Base-by-base conservation (phyloP, 1,140 invertebrate genomes). In the Zaprionus ornatus region DNA sequence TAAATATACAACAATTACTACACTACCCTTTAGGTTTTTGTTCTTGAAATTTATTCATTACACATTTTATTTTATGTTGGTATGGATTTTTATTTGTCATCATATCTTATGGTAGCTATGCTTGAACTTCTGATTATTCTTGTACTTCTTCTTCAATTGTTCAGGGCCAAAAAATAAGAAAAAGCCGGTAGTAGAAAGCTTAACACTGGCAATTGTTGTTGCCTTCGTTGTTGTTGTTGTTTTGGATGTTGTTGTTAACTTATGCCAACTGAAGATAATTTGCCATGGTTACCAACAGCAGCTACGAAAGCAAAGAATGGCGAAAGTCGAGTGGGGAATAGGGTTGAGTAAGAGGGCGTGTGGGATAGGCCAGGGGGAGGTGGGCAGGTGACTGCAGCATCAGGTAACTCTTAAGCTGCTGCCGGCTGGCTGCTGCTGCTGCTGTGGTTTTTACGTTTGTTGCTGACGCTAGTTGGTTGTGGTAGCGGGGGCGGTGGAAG, bases 191-290 rank as follows among this genome's bases (percentile, higher is more conserved):
- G 55, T 23, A 65, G 69, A 37, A 37, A 63, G 57, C 45, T 74
- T 48, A 65, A 37, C 40, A 56, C 72, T 70, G 65, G 55, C 50
- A 70, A 64, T 69, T 77, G 48, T 61, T 50, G 55, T 60, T 70
- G 35, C 35, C 35, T 5, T 15, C 35, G 13, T n/a, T 37, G 62
- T 60, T 71, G 70, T 37, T 60, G 62, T 59, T 75, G 74, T 45
- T 74, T 59, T 21, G 64, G 40, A 21, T 73, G 48, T 62, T 71
- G 74, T 78, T 86, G 79, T 86, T 86, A 87, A 86, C 82, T 86
- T 86, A 86, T 86, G 83, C 79, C 82, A 86, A 79, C 83, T 79
- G 77, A 87, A 87, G 82, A 86, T 86, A 86, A 87, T 86, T 86
- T 87, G 79, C 82, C 76, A 86, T 86, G 83, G 83, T 77, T 71